Evolutionary conservation across 2,888 invertebrate species (phyloP).

Genomic region (Nesidiocoris tenuis): DNA sequence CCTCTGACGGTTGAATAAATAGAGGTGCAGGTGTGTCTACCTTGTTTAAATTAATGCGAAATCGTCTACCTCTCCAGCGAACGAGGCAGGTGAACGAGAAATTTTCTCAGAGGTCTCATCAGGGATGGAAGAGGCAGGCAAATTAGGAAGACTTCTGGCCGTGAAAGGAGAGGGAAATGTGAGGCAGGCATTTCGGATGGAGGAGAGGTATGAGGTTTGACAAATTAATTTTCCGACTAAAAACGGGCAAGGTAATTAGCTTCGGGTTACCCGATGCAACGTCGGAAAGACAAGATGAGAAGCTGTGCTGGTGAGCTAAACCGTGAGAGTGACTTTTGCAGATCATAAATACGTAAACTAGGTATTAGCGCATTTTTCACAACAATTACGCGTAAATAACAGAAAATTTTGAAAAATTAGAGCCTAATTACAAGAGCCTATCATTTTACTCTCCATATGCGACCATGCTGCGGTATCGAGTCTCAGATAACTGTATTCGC

Average conservation of each 20-base stretch:
- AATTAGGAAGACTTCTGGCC: not conserved
- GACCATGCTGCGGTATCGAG: too few relatives aligned
- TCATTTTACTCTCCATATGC: too few relatives aligned
- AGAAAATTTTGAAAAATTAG: too few relatives aligned
- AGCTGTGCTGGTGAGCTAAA: too few relatives aligned
- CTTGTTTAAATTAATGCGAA: conserved; percentile 22
- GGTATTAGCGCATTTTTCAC: too few relatives aligned
- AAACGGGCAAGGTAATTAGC: conserved; percentile 24
- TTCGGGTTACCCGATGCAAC: conserved; percentile 27
- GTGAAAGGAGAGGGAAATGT: not conserved
- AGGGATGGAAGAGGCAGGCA: not conserved
- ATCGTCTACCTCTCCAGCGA: not conserved
- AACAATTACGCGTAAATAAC: too few relatives aligned
- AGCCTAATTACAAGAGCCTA: too few relatives aligned
- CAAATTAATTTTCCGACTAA: conserved; percentile 33
- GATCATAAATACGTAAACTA: too few relatives aligned
- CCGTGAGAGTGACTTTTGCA: too few relatives aligned
- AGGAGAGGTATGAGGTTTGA: conserved; percentile 25
- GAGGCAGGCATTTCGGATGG: not conserved
- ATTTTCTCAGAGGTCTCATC: not conserved
- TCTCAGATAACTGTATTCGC: too few relatives aligned
- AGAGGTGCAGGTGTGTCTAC: conserved; percentile 11
- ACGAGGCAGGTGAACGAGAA: not conserved
- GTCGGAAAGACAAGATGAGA: not conserved
- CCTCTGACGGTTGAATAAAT: not conserved